phyloP scores from a whole-genome alignment of 2,888 invertebrate genomes.

The Liposcelis brunnea region DNA sequence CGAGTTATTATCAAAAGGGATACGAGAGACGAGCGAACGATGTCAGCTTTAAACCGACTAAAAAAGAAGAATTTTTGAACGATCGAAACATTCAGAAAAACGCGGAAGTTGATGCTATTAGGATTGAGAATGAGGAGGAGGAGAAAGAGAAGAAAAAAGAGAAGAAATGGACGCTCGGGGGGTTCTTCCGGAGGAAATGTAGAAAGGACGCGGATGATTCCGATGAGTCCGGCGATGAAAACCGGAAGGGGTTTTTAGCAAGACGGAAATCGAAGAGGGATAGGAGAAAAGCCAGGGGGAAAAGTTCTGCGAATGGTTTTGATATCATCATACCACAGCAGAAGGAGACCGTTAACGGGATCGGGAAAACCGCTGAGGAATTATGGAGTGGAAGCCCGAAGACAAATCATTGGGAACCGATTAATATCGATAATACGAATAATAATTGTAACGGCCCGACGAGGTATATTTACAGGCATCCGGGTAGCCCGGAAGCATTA shows the following conservation, averaged over 20 bases:
- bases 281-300: conserved; percentile 13
- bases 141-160: conserved; percentile 39
- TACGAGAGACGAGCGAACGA: too few relatives aligned
- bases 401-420: too few relatives aligned
- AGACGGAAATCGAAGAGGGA: conserved; percentile 16
- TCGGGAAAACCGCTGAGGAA: conserved; percentile 6
- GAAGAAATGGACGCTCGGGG: conserved; percentile 67
- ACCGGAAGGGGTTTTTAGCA: conserved; percentile 25
- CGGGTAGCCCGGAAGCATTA: neutral
- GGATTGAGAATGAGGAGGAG: conserved; percentile 15
- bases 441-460: neutral
- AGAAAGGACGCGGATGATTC: conserved; percentile 44
- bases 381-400: neutral
- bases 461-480: conserved; percentile 6
- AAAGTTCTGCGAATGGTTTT: conserved; percentile 3
- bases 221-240: conserved; percentile 29
- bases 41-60: neutral
- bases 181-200: conserved; percentile 51
- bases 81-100: conserved; percentile 3
- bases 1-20: too few relatives aligned
- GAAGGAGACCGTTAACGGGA: neutral
- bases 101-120: neutral
- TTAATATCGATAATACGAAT: too few relatives aligned
- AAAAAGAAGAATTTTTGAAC: neutral
- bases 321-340: conserved; percentile 5